phyloP scores from a whole-genome alignment of 35 echinoderm and acorn worm genomes.

The Apostichopus parvimensis region DNA sequence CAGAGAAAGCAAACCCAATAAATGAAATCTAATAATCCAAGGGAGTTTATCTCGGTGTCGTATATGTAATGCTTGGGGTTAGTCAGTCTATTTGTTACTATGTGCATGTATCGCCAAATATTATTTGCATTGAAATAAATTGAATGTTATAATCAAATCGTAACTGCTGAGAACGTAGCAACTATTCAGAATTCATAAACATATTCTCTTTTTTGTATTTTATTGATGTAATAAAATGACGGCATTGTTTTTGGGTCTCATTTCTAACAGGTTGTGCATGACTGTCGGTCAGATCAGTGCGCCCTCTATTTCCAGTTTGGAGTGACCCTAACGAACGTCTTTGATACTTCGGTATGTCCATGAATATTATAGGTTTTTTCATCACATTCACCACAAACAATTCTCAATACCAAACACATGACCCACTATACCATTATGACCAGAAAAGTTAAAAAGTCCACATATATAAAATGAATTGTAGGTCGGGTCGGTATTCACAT shows the following conservation, averaged over 20 bases:
- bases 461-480: no score
- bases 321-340: conserved; percentile 69
- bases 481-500: no score
- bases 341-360: conserved; percentile 70
- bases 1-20: no score
- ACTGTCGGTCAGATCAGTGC: conserved; percentile 65
- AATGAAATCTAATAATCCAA: no score
- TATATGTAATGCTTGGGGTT: not conserved
- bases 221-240: not conserved
- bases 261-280: conserved; percentile 66
- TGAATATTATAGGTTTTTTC: not conserved
- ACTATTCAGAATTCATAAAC: not conserved
- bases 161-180: not conserved
- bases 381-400: no score
- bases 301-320: conserved; percentile 74
- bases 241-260: not conserved
- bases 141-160: not conserved
- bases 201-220: not conserved
- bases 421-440: not conserved
- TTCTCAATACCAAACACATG: not conserved
- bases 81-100: not conserved
- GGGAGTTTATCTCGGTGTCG: not conserved
- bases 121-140: not conserved
- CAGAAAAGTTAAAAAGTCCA: not conserved
- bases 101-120: not conserved